Conservation (phyloP, 2,113 vertebrate genomes). For the Boulengerochromis microlepis region DNA sequence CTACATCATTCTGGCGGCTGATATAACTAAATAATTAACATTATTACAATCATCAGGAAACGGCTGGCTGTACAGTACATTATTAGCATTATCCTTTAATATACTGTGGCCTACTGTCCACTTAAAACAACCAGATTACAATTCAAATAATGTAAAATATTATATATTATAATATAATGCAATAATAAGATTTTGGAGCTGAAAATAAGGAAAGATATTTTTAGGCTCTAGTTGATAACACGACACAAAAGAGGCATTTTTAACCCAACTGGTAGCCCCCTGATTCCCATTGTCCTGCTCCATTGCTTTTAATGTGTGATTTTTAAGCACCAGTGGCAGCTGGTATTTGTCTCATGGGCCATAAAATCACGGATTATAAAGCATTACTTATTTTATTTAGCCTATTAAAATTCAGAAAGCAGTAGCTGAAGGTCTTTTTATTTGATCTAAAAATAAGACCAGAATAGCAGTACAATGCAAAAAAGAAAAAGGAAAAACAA, state of each 20-base stretch:
- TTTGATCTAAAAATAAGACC: neutral
- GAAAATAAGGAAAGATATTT: neutral
- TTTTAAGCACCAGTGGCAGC: neutral
- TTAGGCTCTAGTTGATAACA: neutral
- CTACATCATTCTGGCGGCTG: conserved; percentile 44
- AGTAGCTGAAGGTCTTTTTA: neutral
- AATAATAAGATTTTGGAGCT: neutral
- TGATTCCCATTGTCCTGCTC: neutral
- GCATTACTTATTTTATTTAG: neutral
- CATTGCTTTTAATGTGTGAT: neutral
- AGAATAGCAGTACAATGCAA: neutral
- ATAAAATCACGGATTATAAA: neutral
- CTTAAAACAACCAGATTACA: neutral
- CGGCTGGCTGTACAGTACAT: neutral
- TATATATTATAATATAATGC: neutral
- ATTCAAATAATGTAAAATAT: neutral
- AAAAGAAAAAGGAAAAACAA: neutral
- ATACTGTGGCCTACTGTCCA: neutral
- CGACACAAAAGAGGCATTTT: neutral
- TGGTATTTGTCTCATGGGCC: neutral
- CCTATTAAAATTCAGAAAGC: neutral
- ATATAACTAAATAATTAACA: neutral
- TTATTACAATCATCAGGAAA: neutral
- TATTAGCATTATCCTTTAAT: neutral
- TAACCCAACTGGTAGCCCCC: neutral